These are phyloP conservation scores for Linnaemya vulpina DNA, from an alignment of 2,888 invertebrate species.

Conservation along the genomic window DNA sequence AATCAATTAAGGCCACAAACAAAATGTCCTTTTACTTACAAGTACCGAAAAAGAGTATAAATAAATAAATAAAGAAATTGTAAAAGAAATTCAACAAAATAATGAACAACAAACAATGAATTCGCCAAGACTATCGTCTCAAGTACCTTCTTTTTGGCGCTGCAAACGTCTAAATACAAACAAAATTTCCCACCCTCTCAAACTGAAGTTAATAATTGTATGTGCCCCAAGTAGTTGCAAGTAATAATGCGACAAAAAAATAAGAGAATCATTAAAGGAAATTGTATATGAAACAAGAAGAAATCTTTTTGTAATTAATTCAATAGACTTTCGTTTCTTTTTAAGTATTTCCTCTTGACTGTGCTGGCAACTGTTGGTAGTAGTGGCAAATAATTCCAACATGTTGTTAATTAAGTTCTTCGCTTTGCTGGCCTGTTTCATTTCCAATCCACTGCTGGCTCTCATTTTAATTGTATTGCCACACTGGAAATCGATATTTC, in stretches of 20 bases:
- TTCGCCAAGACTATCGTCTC: too few relatives aligned
- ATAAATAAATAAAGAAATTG: too few relatives aligned
- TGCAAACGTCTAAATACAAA: background rate
- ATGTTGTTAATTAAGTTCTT: conserved; percentile 44
- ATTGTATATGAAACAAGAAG: background rate
- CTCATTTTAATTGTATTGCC: conserved; percentile 29
- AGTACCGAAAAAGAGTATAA: too few relatives aligned
- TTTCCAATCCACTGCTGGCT: background rate
- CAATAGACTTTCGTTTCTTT: conserved; percentile 13
- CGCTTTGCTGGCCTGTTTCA: conserved; percentile 6
- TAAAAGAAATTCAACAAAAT: too few relatives aligned
- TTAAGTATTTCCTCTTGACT: background rate
- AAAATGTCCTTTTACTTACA: too few relatives aligned
- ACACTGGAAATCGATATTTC: conserved; percentile 27
- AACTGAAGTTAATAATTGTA: background rate
- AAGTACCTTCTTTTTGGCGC: too few relatives aligned
- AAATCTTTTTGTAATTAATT: conserved; percentile 16
- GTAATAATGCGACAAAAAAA: background rate
- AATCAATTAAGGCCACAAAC: too few relatives aligned
- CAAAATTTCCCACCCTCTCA: background rate
- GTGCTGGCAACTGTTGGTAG: background rate
- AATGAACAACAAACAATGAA: too few relatives aligned
- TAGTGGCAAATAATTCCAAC: conserved; percentile 27
- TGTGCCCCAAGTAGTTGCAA: background rate
- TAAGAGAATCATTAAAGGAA: background rate